A percentile compares a stretch with the other conserved stretches of the same genome.
These are phyloP conservation scores for Troides aeacus DNA, from an alignment of 2,888 invertebrate genomes.

Conservation along the genomic window DNA sequence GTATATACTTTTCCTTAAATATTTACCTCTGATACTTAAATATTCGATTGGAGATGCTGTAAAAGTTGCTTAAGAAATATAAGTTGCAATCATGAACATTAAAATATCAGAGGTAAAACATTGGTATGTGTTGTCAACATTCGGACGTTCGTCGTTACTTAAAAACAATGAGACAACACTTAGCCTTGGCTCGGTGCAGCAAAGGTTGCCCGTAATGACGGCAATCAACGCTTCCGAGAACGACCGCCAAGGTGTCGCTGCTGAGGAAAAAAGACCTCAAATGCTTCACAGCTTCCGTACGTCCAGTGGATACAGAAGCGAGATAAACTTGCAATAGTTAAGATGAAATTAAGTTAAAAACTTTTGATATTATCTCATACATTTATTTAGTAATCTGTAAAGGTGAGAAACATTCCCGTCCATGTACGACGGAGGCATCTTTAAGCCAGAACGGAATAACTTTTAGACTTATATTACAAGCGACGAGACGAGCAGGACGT, in stretches of 20 bases:
- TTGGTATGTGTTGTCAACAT: background rate
- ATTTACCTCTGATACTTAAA: too few relatives aligned
- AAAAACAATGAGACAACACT: background rate
- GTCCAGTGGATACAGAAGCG: constrained; percentile 12
- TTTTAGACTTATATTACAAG: too few relatives aligned
- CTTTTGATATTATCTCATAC: background rate
- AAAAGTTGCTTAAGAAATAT: too few relatives aligned
- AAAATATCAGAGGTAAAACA: too few relatives aligned
- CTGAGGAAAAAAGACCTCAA: constrained; percentile 16
- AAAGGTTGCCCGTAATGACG: constrained; percentile 15
- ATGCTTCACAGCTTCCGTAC: constrained; percentile 3
- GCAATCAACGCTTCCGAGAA: constrained; percentile 29
- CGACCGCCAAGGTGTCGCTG: constrained; percentile 10
- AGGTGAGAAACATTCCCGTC: too few relatives aligned
- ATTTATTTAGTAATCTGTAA: too few relatives aligned
- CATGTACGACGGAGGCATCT: too few relatives aligned
- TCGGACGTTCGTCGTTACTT: background rate
- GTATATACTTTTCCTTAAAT: too few relatives aligned
- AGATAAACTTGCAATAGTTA: background rate
- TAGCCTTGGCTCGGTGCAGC: constrained; percentile 8
- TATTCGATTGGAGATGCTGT: too few relatives aligned
- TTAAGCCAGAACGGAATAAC: too few relatives aligned
- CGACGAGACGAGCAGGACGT: too few relatives aligned
- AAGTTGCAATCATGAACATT: too few relatives aligned
- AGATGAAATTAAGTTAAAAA: background rate